Conservation (phyloP, 2,113 vertebrate genomes). For the Marcusenius ussheri region DNA sequence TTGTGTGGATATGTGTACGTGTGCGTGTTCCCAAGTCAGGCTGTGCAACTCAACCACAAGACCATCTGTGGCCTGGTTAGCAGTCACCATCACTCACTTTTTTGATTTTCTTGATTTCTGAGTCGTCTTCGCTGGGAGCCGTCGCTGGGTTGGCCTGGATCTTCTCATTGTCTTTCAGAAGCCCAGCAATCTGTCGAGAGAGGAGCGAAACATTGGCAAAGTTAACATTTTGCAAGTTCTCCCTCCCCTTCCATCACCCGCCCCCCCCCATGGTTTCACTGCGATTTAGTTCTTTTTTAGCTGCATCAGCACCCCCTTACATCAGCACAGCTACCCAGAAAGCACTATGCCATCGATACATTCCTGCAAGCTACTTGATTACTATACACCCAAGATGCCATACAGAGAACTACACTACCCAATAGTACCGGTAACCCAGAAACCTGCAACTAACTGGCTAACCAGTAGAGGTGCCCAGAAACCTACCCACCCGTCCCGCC, state of each 20-base stretch:
- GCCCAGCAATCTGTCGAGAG: slow-evolving; percentile 67
- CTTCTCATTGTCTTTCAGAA: slow-evolving; percentile 87
- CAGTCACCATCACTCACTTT: slow-evolving; percentile 63
- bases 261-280: neutral
- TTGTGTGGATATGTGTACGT: neutral
- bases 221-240: neutral
- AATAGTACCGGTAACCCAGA: neutral
- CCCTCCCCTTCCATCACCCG: neutral
- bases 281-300: neutral
- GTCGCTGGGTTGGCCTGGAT: slow-evolving; percentile 71
- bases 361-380: neutral
- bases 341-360: neutral
- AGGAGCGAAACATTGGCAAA: neutral
- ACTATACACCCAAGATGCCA: neutral
- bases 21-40: neutral
- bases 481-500: neutral
- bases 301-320: neutral
- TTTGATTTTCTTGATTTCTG: slow-evolving; percentile 96
- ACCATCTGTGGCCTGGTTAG: neutral
- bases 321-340: neutral
- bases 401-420: neutral
- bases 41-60: neutral
- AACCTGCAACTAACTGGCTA: neutral
- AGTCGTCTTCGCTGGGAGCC: slow-evolving; percentile 71
- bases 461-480: slow-evolving; percentile 36